Evolutionary conservation across 1,140 invertebrate genomes (phyloP).

Genomic region (Bombus difficillimus): DNA sequence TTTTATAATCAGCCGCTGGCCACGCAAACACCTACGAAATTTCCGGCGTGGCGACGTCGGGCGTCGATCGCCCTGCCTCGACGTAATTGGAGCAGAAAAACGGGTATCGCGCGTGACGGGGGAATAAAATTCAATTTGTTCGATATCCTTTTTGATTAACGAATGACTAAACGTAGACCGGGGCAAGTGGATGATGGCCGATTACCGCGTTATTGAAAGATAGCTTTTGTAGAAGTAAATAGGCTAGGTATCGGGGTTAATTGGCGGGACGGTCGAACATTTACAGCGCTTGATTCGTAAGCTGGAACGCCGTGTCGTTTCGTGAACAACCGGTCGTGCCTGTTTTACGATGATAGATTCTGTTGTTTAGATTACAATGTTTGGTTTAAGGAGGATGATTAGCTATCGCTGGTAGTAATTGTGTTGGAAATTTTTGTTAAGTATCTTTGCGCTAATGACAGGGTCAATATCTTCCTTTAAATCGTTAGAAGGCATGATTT

Average conservation of each 20-base stretch:
- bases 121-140: constrained; percentile 31
- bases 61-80: neutral
- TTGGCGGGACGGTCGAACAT: neutral
- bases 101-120: neutral
- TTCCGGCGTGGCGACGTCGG: constrained; percentile 2
- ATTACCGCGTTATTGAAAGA: constrained; percentile 45
- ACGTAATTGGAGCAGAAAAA: constrained; percentile 18
- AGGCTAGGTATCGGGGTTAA: constrained; percentile 25
- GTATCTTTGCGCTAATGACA: neutral
- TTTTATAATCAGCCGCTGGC: constrained; percentile 60
- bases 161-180: constrained; percentile 7
- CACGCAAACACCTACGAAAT: constrained; percentile 47
- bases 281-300: neutral
- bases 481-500: neutral
- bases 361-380: neutral
- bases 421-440: neutral
- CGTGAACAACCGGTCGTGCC: too few relatives aligned
- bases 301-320: neutral
- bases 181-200: constrained; percentile 44
- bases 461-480: neutral
- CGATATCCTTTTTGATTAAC: constrained; percentile 15
- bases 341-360: neutral
- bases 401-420: neutral
- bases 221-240: constrained; percentile 39
- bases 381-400: neutral